Evolutionary conservation across 1,140 invertebrate species (phyloP), one percentile per base, ranked within the genome.

Genomic region (Bathynomus jamesi): DNA sequence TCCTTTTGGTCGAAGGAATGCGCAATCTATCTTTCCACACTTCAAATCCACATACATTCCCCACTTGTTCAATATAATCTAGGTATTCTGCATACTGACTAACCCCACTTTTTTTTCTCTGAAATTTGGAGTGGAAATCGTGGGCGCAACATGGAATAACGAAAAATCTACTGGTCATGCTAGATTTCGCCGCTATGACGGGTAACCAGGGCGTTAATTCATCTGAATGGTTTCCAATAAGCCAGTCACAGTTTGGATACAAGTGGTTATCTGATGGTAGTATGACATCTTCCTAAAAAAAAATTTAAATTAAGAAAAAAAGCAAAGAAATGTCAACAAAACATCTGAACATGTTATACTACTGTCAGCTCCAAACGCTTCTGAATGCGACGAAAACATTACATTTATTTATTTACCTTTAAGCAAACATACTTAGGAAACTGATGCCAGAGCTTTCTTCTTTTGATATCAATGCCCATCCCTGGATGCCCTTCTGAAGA

Each of bases 151-250:
- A 99, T 0, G 96, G 96, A 25, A 99, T 82, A 5, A 99, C 82
- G 82, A 98, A 98, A 79, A 91, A 95, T 62, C 87, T 89, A 72
- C 82, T 83, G 2, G 71, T 78, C 63, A 80, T 81, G 13, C 80
- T 81, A 82, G 86, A 87, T 71, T 86, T 87, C 0, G 91, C 87
- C 40, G 95, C 91, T 70, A 99, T 89, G 0, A 98, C 89, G 32
- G 96, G 95, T 78, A 99, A 90, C 96, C 96, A 99, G 5, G 96
- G 95, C 29, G 96, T 98, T 5, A 99, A 82, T 81, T 99, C 96
- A 85, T 99, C 97, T 53, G 95, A 96, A 85, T 99, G 97, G 85
- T 99, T 99, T 60, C 97, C 96, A 82, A 99, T 96, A 13, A 99
- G 82, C 94, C 95, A 99, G 81, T 97, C 92, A 53, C 83, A 86